Conservation (phyloP, 2,797 vertebrate species). For the Eleutherodactylus coqui region DNA sequence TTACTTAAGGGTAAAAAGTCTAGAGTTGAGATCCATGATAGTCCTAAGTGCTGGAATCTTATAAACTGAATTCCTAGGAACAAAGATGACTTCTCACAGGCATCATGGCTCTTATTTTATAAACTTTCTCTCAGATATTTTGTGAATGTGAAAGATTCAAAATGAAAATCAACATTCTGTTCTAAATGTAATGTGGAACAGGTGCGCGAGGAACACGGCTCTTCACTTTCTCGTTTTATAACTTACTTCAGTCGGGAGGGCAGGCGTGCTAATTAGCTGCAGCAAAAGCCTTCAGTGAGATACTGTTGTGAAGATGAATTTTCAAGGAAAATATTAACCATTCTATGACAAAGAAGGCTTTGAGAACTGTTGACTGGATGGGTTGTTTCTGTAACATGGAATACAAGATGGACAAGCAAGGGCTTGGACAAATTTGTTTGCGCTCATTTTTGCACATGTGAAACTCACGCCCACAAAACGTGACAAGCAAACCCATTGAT, state of each 20-base stretch:
- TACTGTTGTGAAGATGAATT: not conserved
- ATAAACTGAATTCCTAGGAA: not conserved
- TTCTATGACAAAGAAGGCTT: not conserved
- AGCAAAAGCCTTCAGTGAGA: not conserved
- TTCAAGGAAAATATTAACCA: not conserved
- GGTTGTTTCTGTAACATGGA: not conserved
- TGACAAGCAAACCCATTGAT: too few relatives aligned
- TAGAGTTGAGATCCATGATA: not conserved
- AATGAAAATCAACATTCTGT: slow-evolving; percentile 15
- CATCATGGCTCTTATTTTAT: slow-evolving; percentile 18
- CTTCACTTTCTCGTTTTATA: not conserved
- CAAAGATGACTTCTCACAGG: not conserved
- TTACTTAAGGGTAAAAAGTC: not conserved
- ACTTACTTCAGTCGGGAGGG: not conserved
- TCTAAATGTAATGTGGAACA: slow-evolving; percentile 12
- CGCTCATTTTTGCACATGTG: too few relatives aligned
- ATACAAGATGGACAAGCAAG: not conserved
- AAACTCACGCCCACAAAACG: too few relatives aligned
- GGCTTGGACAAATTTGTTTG: too few relatives aligned
- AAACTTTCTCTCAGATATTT: not conserved
- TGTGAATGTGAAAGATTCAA: not conserved
- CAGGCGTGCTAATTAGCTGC: not conserved
- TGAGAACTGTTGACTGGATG: not conserved
- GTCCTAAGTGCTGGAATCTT: not conserved
- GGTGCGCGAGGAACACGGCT: not conserved